A percentile compares a stretch with the other conserved stretches of the same genome.
These are phyloP conservation scores for Heliconius ismenius DNA, from an alignment of 2,888 invertebrate species.

Conservation along the genomic window DNA sequence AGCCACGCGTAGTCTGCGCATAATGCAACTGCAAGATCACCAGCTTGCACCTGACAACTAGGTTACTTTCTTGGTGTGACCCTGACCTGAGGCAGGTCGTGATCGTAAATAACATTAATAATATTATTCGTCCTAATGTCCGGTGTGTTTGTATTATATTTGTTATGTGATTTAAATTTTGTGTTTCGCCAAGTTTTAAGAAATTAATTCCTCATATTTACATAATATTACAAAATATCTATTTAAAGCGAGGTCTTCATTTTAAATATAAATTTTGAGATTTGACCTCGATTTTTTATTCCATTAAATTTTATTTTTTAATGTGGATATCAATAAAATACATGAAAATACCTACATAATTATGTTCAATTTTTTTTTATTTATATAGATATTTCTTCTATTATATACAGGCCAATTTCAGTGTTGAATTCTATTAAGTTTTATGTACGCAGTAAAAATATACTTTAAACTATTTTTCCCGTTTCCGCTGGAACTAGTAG, in stretches of 20 bases:
- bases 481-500: slow-evolving; percentile 4
- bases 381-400: background rate
- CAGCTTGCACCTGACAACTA: slow-evolving; percentile 11
- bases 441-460: background rate
- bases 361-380: background rate
- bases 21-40: slow-evolving; percentile 47
- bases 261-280: background rate
- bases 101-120: slow-evolving; percentile 11
- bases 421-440: background rate
- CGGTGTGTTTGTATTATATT: background rate
- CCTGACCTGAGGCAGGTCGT: slow-evolving; percentile 42
- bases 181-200: background rate
- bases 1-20: slow-evolving; percentile 54
- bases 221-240: slow-evolving; percentile 7
- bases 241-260: background rate
- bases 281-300: background rate
- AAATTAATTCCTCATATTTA: background rate
- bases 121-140: background rate
- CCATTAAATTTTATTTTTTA: background rate
- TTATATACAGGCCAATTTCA: background rate
- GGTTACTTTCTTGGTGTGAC: slow-evolving; percentile 34
- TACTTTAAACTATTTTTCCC: background rate
- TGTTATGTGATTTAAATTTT: background rate
- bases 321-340: background rate
- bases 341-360: no score